Evolutionary conservation across 2,113 vertebrate species (phyloP), one percentile per base, ranked within the genome.

Genomic region (Hemiprocne comata): DNA sequence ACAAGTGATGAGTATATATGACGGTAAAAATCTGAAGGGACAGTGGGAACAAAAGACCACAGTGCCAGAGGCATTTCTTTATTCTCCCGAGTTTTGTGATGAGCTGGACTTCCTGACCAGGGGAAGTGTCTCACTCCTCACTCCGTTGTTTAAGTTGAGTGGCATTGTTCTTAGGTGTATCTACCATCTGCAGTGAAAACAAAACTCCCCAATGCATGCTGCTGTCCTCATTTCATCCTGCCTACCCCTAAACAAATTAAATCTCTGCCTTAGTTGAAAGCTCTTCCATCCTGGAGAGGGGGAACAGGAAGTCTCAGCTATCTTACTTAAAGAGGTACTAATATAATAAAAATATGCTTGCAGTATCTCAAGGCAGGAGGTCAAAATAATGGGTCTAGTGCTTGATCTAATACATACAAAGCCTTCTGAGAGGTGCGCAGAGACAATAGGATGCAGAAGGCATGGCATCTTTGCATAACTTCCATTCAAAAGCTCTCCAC

Each of bases 161-260:
- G 60, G n/a, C 29, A 6, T 11, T 40, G 12, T 29, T n/a, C 44
- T 55, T 51, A 23, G 8, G 21, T 80, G 3, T 58, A 33, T 42
- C 31, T 64, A 1, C 53, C 23, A 46, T 23, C 18, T 1, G 0
- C 2, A 2, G 10, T 58, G 42, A n/a, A 91, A 79, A 8, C 13
- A 62, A 42, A 81, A 12, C 26, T 18, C 31, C 2, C 3, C 15
- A 62, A 74, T 71, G 7, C 7, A 20, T 7, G 29, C 10, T 3
- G 21, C 17, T 18, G 78, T 60, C 9, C 17, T 64, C 1, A 5
- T 65, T 11, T 62, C 21, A 64, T 85, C 16, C 29, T 42, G 16
- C 29, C 17, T 78, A 6, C 34, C 9, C 13, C 7, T 64, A 15
- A 36, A 24, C 3, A 58, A 75, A 61, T 67, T 17, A 6, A 13